Conservation (phyloP, 2,113 vertebrate species). For the Nycticorax nycticorax region DNA sequence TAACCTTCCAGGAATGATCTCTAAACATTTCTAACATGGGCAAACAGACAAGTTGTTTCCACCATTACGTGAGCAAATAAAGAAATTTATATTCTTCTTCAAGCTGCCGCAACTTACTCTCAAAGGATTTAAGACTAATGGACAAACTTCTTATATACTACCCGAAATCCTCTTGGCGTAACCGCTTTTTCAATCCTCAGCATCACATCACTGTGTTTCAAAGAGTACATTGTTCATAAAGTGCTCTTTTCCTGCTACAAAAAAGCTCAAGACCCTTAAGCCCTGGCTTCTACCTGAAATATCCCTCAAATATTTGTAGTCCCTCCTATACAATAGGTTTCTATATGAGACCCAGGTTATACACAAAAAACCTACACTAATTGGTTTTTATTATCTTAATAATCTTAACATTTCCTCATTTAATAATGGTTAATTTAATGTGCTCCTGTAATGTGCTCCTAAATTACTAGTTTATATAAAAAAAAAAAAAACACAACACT, state of each 20-base stretch:
- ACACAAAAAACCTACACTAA: constrained; percentile 30
- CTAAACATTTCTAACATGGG: background rate
- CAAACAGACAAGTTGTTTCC: background rate
- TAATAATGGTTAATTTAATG: constrained; percentile 78
- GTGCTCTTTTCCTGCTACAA: background rate
- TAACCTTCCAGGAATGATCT: background rate
- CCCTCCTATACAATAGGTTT: background rate
- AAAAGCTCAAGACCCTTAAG: constrained; percentile 20
- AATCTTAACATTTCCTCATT: constrained; percentile 78
- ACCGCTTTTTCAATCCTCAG: background rate
- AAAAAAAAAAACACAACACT: background rate
- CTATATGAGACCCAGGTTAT: constrained; percentile 25
- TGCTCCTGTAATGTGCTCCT: constrained; percentile 75
- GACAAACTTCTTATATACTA: background rate
- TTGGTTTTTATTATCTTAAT: constrained; percentile 78
- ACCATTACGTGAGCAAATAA: background rate
- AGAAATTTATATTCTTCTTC: background rate
- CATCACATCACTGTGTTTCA: background rate
- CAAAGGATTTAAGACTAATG: background rate
- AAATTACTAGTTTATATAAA: constrained; percentile 74
- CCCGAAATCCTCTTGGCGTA: background rate
- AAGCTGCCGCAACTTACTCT: background rate
- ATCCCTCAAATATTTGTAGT: constrained; percentile 19
- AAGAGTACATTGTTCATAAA: constrained; percentile 36
- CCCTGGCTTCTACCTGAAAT: constrained; percentile 2